Evolutionary conservation across 2,797 vertebrate species (phyloP).

Genomic region (Tadarida brasiliensis): DNA sequence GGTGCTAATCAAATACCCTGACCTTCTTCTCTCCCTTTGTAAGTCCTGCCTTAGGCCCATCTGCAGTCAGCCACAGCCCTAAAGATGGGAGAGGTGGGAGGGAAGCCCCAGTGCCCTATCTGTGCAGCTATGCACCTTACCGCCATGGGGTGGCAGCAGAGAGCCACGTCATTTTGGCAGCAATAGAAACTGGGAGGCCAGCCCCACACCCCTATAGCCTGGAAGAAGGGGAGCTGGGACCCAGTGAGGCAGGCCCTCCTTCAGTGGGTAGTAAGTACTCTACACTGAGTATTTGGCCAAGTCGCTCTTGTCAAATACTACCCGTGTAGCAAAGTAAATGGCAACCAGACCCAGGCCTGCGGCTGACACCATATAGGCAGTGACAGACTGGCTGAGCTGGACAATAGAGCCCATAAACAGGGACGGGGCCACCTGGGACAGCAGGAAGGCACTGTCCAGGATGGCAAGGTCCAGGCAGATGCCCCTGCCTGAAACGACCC

Average conservation of each 20-base stretch:
- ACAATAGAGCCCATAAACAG: conserved; percentile 92
- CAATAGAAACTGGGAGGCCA: background rate
- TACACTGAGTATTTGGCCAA: conserved; percentile 86
- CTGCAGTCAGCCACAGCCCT: background rate
- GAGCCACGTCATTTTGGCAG: conserved; percentile 46
- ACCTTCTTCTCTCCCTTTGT: background rate
- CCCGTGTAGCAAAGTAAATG: conserved; percentile 90
- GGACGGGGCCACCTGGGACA: conserved; percentile 93
- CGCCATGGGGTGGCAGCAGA: conserved; percentile 44
- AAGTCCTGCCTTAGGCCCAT: background rate
- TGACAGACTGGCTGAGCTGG: conserved; percentile 91
- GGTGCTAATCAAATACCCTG: background rate
- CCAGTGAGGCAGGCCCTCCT: background rate
- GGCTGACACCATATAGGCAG: conserved; percentile 90
- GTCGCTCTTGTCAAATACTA: conserved; percentile 91
- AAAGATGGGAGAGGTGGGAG: background rate
- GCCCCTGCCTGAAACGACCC: conserved; percentile 83
- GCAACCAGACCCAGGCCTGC: conserved; percentile 90
- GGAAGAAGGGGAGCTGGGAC: background rate
- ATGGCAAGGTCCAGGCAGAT: conserved; percentile 94
- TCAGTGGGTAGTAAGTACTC: background rate
- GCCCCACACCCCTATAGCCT: background rate
- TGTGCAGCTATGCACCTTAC: background rate
- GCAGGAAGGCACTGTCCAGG: conserved; percentile 93
- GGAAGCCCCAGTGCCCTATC: background rate